phyloP scores from a whole-genome alignment of 2,113 vertebrate species.

The Plotosus lineatus region DNA sequence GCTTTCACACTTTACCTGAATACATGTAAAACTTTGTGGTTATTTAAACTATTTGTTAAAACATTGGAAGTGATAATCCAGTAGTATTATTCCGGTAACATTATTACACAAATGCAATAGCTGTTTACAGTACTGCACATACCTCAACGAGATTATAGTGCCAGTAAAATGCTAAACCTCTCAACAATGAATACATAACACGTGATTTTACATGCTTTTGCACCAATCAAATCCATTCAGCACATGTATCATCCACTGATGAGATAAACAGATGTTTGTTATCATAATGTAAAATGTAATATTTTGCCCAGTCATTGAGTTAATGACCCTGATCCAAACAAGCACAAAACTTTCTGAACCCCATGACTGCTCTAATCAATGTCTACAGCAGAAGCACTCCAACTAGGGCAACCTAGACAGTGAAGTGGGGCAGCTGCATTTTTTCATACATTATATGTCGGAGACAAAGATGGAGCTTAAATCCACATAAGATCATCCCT shows the following conservation, averaged over 20 bases:
- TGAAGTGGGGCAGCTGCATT: conserved; percentile 50
- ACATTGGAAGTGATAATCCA: neutral
- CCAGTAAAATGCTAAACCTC: neutral
- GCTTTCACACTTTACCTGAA: neutral
- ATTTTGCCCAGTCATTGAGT: neutral
- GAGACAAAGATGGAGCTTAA: conserved; percentile 18
- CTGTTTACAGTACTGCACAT: neutral
- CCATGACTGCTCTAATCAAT: conserved; percentile 40
- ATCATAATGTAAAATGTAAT: neutral
- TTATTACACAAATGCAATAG: neutral
- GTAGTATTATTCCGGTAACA: neutral
- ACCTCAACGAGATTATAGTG: neutral
- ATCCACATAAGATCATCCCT: conserved; percentile 7
- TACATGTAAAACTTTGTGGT: neutral
- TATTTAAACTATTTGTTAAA: neutral
- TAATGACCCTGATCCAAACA: neutral
- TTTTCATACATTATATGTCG: conserved; percentile 23
- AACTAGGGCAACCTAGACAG: conserved; percentile 50
- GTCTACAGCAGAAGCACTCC: conserved; percentile 20
- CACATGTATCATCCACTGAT: neutral
- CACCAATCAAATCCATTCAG: conserved; percentile 4
- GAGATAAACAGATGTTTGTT: neutral
- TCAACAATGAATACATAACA: conserved; percentile 8
- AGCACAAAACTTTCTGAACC: neutral
- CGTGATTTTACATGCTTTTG: conserved; percentile 16